Evolutionary conservation across 2,888 invertebrate genomes (phyloP), one percentile per base, ranked within the genome.

Genomic region (Lasioglossum oenotherae): DNA sequence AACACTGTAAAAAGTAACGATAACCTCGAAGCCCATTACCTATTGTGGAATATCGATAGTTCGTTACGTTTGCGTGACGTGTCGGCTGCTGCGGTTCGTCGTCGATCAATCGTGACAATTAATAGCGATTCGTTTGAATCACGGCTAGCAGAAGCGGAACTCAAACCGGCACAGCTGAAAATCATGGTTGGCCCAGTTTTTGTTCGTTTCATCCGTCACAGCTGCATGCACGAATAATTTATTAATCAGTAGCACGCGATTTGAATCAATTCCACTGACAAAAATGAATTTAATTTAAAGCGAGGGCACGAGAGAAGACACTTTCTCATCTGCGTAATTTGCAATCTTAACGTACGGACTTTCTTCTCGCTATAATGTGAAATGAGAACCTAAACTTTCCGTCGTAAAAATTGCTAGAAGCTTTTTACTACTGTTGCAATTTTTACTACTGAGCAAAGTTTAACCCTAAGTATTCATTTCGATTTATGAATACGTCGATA

Each of bases 41-140:
- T 57, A 80, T 80, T 72, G 80, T n/a, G 72, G 81, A 75, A 80
- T 82, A 84, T 84, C 82, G 79, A 84, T 85, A 82, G 87, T 87
- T 88, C 82, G 83, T 87, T 83, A 84, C 67, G 82, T 44, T 27
- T 64, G 81, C 79, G 79, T 78, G 78, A 86, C 86, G 60, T 46
- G 78, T 72, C 77, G 85, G 79, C 78, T 74, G 80, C 81, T 84
- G 86, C 72, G 83, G 82, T 81, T 80, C 76, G 84, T 81, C 85
- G 80, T 75, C 81, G 85, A 87, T 89, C 89, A 87, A 87, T 88
- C 87, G 84, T 75, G 83, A 87, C 89, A 90, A 91, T 91, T 90
- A 90, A 90, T 90, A 84, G 84, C 78, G 82, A 89, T 88, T 87
- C 85, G 89, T 90, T 89, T 72, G 88, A 77, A 75, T 80, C 84